These are phyloP conservation scores for Oligia fasciuncula DNA, from an alignment of 2,888 invertebrate species.

Conservation along the genomic window DNA sequence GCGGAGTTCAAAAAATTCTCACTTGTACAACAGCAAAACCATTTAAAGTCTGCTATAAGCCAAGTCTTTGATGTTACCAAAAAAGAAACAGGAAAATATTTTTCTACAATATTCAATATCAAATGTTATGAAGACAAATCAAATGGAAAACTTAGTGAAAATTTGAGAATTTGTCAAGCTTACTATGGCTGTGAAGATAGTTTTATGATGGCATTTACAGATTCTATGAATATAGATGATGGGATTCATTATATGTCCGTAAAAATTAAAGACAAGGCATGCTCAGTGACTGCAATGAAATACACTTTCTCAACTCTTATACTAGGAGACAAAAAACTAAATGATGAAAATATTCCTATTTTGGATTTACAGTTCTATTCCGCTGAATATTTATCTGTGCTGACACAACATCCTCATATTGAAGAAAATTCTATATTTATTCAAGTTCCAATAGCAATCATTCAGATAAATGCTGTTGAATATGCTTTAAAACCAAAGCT, in stretches of 20 bases:
- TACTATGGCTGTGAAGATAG: constrained; percentile 86
- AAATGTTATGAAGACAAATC: constrained; percentile 84
- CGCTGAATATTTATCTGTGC: constrained; percentile 92
- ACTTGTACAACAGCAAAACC: constrained; percentile 94
- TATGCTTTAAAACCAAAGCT: constrained; percentile 82
- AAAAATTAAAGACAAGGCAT: constrained; percentile 81
- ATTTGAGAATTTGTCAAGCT: constrained; percentile 86
- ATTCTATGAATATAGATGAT: constrained; percentile 79
- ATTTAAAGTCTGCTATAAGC: constrained; percentile 91
- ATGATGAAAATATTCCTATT: constrained; percentile 85
- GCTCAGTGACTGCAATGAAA: constrained; percentile 86
- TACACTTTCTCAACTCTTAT: constrained; percentile 88
- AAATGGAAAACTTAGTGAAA: constrained; percentile 71
- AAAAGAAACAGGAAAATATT: constrained; percentile 91
- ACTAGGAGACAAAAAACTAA: constrained; percentile 76
- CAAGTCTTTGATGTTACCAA: constrained; percentile 92
- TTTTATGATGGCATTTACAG: constrained; percentile 88
- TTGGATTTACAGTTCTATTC: constrained; percentile 95
- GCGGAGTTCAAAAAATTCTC: constrained; percentile 94
- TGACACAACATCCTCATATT: constrained; percentile 90
- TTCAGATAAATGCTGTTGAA: constrained; percentile 84
- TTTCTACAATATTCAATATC: constrained; percentile 89
- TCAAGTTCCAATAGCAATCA: constrained; percentile 86
- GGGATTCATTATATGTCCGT: constrained; percentile 89
- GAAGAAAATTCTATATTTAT: constrained; percentile 86